A percentile compares a stretch with the other conserved stretches of the same genome.
Conservation (phyloP, 2,888 invertebrate genomes). For the Uropetala carovei region DNA sequence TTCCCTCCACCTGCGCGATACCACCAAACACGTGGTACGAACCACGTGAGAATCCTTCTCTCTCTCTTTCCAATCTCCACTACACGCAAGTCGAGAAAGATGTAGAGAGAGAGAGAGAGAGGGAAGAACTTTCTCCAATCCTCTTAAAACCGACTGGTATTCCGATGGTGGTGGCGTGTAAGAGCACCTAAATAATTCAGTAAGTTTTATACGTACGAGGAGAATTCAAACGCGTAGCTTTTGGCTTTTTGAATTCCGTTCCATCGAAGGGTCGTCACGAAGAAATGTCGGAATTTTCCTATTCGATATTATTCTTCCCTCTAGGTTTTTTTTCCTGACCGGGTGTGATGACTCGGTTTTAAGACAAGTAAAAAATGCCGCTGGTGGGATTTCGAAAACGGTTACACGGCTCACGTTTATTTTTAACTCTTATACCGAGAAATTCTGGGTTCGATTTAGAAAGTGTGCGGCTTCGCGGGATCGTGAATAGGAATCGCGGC, state of each 20-base stretch:
- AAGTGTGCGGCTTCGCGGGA: too few species aligned
- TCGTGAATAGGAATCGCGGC: too few species aligned
- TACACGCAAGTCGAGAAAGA: background rate
- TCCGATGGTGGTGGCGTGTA: background rate
- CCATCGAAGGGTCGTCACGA: too few species aligned
- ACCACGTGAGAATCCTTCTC: background rate
- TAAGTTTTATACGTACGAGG: background rate
- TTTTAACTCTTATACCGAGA: too few species aligned
- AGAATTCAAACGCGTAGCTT: background rate
- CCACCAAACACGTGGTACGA: background rate
- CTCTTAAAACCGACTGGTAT: background rate
- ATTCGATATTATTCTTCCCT: too few species aligned
- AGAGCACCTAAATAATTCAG: background rate
- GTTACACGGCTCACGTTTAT: too few species aligned
- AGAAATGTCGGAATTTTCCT: too few species aligned
- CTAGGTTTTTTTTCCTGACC: too few species aligned
- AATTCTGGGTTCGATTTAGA: too few species aligned
- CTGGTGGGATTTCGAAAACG: too few species aligned
- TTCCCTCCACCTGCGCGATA: background rate
- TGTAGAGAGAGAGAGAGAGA: background rate
- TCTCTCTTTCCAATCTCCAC: background rate
- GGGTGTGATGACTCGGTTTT: too few species aligned
- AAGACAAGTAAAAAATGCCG: too few species aligned
- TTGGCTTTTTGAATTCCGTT: background rate
- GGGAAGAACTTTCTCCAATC: slow-evolving; percentile 15